A percentile compares a stretch with the other conserved stretches of the same genome.
Evolutionary conservation across 2,113 vertebrate species (phyloP).

Genomic region (Triplophysa dalaica): DNA sequence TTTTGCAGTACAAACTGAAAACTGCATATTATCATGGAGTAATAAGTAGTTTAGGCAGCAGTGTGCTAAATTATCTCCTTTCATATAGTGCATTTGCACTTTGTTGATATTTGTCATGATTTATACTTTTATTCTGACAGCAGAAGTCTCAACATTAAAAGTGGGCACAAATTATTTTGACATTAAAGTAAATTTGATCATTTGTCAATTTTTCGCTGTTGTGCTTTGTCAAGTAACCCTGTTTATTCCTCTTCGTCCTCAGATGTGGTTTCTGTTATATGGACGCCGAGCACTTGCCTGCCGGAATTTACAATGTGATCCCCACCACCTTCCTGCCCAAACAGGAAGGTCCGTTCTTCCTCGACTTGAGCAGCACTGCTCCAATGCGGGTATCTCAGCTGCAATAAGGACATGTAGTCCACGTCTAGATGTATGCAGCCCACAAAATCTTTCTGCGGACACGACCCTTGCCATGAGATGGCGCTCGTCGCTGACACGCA

Average conservation of each 20-base stretch:
- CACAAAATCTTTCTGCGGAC: background rate
- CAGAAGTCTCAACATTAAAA: too few relatives aligned
- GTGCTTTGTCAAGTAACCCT: too few relatives aligned
- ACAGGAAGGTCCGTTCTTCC: conserved; percentile 96
- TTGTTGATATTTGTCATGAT: too few relatives aligned
- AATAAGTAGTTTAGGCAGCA: too few relatives aligned
- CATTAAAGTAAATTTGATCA: too few relatives aligned
- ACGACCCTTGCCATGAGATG: background rate
- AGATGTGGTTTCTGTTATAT: conserved; percentile 97
- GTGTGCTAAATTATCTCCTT: background rate
- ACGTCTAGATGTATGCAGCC: background rate
- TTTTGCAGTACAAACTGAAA: too few relatives aligned
- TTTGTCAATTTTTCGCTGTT: too few relatives aligned
- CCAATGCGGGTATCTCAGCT: conserved; percentile 87
- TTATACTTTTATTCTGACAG: too few relatives aligned
- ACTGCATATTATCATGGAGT: too few relatives aligned
- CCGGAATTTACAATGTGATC: conserved; percentile 92
- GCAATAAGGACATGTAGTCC: conserved; percentile 79
- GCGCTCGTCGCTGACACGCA: background rate
- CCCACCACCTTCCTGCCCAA: conserved; percentile 95
- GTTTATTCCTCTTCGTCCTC: background rate
- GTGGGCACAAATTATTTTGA: too few relatives aligned
- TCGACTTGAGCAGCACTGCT: conserved; percentile 86
- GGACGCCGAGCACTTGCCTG: conserved; percentile 82
- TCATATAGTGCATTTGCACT: too few relatives aligned